These are phyloP conservation scores for Leucania comma DNA, from an alignment of 2,888 invertebrate species.

Conservation along the genomic window DNA sequence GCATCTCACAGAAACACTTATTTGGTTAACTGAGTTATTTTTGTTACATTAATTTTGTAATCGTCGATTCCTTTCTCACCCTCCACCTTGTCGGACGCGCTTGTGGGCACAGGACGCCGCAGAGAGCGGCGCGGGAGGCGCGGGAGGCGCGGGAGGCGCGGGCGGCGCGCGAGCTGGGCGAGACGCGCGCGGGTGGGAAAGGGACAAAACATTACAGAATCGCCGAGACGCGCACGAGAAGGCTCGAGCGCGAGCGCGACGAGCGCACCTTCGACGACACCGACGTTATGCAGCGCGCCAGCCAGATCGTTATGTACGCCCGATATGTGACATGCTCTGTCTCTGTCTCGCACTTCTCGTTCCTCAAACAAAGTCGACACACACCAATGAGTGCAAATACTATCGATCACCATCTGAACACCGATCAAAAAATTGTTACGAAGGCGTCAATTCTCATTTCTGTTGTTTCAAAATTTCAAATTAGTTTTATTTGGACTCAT, in stretches of 20 bases:
- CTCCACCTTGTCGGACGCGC: constrained; percentile 54
- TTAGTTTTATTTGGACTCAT: constrained; percentile 60
- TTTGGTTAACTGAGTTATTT: constrained; percentile 69
- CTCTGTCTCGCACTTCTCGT: constrained; percentile 74
- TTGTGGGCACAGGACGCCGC: constrained; percentile 78
- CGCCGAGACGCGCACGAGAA: constrained; percentile 87
- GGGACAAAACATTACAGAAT: constrained; percentile 85
- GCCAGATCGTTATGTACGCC: constrained; percentile 96
- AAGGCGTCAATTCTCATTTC: constrained; percentile 19
- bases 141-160: constrained; percentile 72
- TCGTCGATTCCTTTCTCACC: constrained; percentile 71
- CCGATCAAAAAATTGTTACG: constrained; percentile 1
- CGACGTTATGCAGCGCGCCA: constrained; percentile 95
- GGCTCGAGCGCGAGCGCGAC: constrained; percentile 90
- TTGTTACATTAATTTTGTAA: constrained; percentile 75
- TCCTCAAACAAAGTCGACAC: constrained; percentile 80
- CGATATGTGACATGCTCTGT: constrained; percentile 66
- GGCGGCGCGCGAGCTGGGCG: constrained; percentile 71
- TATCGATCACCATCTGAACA: not conserved
- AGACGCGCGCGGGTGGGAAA: constrained; percentile 78
- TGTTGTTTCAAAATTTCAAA: constrained; percentile 19
- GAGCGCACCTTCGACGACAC: constrained; percentile 93
- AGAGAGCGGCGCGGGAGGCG: constrained; percentile 77
- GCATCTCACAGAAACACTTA: constrained; percentile 64
- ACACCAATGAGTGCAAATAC: constrained; percentile 52